Evolutionary conservation across 2,888 invertebrate genomes (phyloP).

Genomic region (Neria commutata): DNA sequence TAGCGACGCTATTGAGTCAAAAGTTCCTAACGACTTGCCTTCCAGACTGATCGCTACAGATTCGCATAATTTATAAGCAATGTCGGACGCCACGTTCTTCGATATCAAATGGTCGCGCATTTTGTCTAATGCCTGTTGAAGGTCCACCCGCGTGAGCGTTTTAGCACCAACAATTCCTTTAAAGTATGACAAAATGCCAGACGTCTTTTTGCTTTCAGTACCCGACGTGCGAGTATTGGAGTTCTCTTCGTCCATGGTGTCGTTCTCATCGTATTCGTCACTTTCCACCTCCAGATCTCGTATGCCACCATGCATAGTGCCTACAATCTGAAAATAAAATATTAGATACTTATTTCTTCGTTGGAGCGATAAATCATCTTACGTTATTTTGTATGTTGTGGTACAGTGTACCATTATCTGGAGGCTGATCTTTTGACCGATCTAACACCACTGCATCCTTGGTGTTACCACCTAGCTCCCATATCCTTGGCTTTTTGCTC

Average conservation of each 20-base stretch:
- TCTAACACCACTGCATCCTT: slow-evolving; percentile 82
- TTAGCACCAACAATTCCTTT: slow-evolving; percentile 88
- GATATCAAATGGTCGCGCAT: slow-evolving; percentile 93
- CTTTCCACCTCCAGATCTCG: slow-evolving; percentile 83
- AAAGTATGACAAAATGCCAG: slow-evolving; percentile 81
- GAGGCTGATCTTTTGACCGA: slow-evolving; percentile 78
- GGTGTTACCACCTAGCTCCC: slow-evolving; percentile 83
- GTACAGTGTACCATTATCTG: slow-evolving; percentile 64
- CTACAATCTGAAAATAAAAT: slow-evolving; percentile 69
- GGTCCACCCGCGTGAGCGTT: slow-evolving; percentile 78
- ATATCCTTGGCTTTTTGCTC: slow-evolving; percentile 87
- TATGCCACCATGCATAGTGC: slow-evolving; percentile 83
- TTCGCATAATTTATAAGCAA: slow-evolving; percentile 90
- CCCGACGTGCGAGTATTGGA: slow-evolving; percentile 60
- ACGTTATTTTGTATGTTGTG: slow-evolving; percentile 49
- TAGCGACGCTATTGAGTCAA: slow-evolving; percentile 87
- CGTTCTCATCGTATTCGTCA: slow-evolving; percentile 70
- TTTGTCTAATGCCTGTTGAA: slow-evolving; percentile 89
- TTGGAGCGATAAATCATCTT: slow-evolving; percentile 13
- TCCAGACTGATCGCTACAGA: slow-evolving; percentile 89
- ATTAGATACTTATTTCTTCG: no score
- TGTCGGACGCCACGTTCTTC: slow-evolving; percentile 98
- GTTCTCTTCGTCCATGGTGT: slow-evolving; percentile 59
- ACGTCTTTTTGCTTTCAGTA: slow-evolving; percentile 27
- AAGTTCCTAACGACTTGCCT: slow-evolving; percentile 92